Base-by-base conservation (phyloP, 2,797 vertebrate species). In the Falco columbarius region DNA sequence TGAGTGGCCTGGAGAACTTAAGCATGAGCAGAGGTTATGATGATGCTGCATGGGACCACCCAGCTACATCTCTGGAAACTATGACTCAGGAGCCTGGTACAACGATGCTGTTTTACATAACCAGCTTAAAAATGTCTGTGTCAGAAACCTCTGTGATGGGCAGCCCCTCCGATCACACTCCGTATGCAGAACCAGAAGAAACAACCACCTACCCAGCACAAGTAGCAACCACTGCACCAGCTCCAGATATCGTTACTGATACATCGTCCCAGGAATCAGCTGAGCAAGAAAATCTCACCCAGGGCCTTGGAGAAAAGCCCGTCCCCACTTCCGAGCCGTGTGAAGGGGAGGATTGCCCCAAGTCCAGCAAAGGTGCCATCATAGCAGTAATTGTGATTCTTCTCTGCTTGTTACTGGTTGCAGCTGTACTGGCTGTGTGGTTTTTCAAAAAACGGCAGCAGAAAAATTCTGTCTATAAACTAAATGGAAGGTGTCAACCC, bases 381-480 rank as follows among this genome's bases (percentile, higher is more conserved):
- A 98, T 99, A 12, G 99, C 99, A 7, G 98, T 98, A 75, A 94
- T 98, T 24, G 98, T 99, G 62, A 98, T 98, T 38, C 98, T 98
- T 12, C 94, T 99, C 67, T 98, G 98, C 52, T 98, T 98, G 44
- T 97, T 98, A 36, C 94, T 99, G 63, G 93, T 97, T 30, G 98
- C 98, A 0, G 96, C 98, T 23, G 79, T 98, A 4, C 94, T 98
- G 21, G 98, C 98, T 2, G 97, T 98, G 79, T 99, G 99, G 99
- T 99, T 98, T 93, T 99, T 99, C 97, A 98, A 98, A 94, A 98
- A 97, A 95, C 96, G 98, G 72, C 99, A 99, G 96, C 99, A 99
- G 98, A 99, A 99, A 97, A 99, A 98, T 94, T 99, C 99, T 2
- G 96, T 99, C 86, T 99, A 99, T 85, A 98, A 99, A 97, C 98